phyloP scores from a whole-genome alignment of 1,140 invertebrate genomes.

The Eulimnadia texana region DNA sequence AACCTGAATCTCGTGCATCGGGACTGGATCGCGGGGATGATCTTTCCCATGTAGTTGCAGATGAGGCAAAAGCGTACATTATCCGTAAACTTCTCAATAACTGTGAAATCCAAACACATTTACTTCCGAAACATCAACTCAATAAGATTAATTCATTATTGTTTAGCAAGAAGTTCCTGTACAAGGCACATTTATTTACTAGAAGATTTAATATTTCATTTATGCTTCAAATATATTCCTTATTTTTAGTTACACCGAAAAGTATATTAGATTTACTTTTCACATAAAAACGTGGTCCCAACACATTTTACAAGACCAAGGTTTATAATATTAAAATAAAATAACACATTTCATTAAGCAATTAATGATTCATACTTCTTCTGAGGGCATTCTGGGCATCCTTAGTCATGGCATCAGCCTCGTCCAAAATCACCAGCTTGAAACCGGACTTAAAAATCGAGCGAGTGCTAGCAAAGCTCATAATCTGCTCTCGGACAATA shows the following conservation, averaged over 20 bases:
- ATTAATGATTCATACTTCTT: too few relatives aligned
- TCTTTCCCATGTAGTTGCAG: slow-evolving; percentile 96
- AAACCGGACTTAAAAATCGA: slow-evolving; percentile 87
- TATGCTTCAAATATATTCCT: too few relatives aligned
- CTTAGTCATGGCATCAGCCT: slow-evolving; percentile 99
- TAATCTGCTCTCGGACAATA: slow-evolving; percentile 84
- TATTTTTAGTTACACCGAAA: too few relatives aligned
- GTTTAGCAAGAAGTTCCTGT: too few relatives aligned
- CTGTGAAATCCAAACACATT: slow-evolving; percentile 30
- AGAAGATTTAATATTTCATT: too few relatives aligned
- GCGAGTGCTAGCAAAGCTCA: slow-evolving; percentile 96
- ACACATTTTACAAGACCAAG: too few relatives aligned
- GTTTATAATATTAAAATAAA: too few relatives aligned
- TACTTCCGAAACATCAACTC: too few relatives aligned
- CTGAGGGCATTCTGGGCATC: slow-evolving; percentile 97
- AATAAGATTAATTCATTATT: not conserved
- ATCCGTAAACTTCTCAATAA: slow-evolving; percentile 97
- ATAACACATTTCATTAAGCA: too few relatives aligned
- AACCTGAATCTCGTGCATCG: slow-evolving; percentile 95
- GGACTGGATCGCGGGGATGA: slow-evolving; percentile 95
- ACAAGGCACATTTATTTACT: too few relatives aligned
- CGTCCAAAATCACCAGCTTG: slow-evolving; percentile 96
- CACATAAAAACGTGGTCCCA: too few relatives aligned
- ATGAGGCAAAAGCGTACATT: slow-evolving; percentile 98
- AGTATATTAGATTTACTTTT: too few relatives aligned